Conservation (phyloP, 1,140 invertebrate genomes). For the Sinella curviseta region DNA sequence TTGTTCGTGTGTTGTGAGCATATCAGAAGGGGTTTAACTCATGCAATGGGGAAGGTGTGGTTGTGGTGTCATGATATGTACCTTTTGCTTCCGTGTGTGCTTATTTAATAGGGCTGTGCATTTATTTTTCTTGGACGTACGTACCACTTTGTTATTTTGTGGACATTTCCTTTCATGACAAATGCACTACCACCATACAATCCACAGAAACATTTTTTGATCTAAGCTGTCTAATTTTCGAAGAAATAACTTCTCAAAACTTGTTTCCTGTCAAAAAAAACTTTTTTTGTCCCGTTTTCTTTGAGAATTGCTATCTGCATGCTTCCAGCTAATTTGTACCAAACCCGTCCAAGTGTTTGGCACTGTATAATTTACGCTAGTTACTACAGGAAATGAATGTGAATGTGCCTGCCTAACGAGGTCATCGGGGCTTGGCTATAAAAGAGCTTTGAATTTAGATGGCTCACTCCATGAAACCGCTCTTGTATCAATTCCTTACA, state of each 20-base stretch:
- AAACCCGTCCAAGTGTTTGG: background rate
- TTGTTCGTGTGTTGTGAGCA: no score
- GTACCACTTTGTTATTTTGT: no score
- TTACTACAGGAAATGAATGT: conserved; percentile 14
- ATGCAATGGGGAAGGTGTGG: background rate
- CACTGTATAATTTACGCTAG: conserved; percentile 14
- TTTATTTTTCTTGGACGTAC: no score
- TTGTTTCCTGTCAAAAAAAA: background rate
- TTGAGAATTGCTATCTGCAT: background rate
- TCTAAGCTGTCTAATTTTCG: background rate
- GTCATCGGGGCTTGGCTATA: background rate
- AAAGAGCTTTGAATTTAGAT: background rate
- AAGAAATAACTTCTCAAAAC: background rate
- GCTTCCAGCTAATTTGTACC: conserved; percentile 1
- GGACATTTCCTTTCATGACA: background rate
- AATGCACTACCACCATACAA: background rate
- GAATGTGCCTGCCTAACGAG: conserved; percentile 8
- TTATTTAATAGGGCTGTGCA: no score
- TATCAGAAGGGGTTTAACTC: no score
- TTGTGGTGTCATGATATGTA: background rate
- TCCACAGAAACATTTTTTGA: background rate
- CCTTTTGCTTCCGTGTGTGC: background rate
- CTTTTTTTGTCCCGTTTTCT: background rate
- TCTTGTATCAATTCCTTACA: background rate
- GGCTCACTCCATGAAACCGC: background rate